Conservation (phyloP, 1,140 invertebrate genomes). For the Euwallacea similis region DNA sequence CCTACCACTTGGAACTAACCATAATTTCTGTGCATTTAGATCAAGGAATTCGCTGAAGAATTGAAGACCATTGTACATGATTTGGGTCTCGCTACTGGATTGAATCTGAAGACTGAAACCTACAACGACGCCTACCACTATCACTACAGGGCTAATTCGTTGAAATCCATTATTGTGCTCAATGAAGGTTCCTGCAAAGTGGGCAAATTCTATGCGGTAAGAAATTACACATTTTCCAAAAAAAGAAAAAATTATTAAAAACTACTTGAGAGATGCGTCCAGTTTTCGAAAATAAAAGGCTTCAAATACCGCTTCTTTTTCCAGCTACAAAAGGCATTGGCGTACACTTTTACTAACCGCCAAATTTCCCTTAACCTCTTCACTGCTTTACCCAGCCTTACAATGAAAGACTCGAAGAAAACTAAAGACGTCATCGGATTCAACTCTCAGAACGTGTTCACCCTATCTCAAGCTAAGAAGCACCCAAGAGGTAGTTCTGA, state of each 20-base stretch:
- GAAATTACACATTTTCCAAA: constrained; percentile 9
- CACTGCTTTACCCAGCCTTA: constrained; percentile 44
- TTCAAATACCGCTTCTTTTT: constrained; percentile 22
- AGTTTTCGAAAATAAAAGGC: neutral
- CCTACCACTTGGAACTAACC: neutral
- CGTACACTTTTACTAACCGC: constrained; percentile 47
- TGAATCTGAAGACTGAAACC: constrained; percentile 55
- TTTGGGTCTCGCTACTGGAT: constrained; percentile 39
- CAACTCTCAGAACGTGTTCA: constrained; percentile 58
- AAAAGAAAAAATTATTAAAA: too few species aligned
- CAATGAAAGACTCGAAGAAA: constrained; percentile 51
- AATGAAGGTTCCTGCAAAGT: constrained; percentile 44
- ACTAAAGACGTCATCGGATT: constrained; percentile 59
- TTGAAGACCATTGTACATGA: constrained; percentile 34
- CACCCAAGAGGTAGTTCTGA: constrained; percentile 57
- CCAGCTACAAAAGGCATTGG: constrained; percentile 56
- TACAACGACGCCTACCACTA: constrained; percentile 61
- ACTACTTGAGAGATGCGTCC: neutral
- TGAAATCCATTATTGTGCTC: constrained; percentile 62
- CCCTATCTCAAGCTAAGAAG: constrained; percentile 63
- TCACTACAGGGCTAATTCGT: constrained; percentile 64
- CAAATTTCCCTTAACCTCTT: constrained; percentile 45
- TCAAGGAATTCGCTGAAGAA: constrained; percentile 7
- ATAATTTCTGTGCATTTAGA: neutral
- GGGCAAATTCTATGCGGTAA: constrained; percentile 43